phyloP scores from a whole-genome alignment of 2,888 invertebrate genomes.

The Drosophila sordidapex region DNA sequence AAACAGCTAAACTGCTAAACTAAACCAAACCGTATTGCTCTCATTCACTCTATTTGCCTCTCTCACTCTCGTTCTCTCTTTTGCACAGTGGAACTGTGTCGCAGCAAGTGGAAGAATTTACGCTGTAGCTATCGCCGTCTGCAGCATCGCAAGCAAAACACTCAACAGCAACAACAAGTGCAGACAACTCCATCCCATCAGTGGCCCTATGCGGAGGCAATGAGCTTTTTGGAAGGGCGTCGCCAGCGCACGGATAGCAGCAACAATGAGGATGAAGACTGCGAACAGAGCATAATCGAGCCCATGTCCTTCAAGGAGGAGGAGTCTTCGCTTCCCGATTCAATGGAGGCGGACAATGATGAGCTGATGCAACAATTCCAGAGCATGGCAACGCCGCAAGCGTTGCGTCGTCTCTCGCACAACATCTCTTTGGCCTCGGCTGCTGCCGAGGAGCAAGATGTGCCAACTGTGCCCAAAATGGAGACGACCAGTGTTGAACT shows the following conservation, averaged over 20 bases:
- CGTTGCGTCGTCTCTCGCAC: conserved; percentile 73
- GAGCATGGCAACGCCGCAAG: conserved; percentile 78
- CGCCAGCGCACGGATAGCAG: conserved; percentile 42
- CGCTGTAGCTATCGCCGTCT: conserved; percentile 68
- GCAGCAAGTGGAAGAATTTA: conserved; percentile 81
- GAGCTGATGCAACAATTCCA: conserved; percentile 76
- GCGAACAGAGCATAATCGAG: conserved; percentile 9
- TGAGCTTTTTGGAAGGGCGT: conserved; percentile 60
- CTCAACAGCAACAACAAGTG: conserved; percentile 24
- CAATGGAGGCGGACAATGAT: conserved; percentile 77
- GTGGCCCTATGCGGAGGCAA: conserved; percentile 56
- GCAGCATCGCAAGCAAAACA: conserved; percentile 37
- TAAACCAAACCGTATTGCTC: conserved; percentile 8
- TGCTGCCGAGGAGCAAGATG: conserved; percentile 59
- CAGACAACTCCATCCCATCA: conserved; percentile 40
- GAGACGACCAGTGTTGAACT: background rate
- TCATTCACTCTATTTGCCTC: background rate
- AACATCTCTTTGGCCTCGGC: conserved; percentile 72
- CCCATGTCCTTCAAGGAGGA: conserved; percentile 58
- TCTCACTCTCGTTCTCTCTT: conserved; percentile 1
- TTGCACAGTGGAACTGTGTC: conserved; percentile 76
- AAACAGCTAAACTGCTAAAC: conserved; percentile 5
- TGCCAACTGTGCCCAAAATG: conserved; percentile 1
- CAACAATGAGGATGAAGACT: conserved; percentile 61
- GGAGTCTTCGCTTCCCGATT: conserved; percentile 50